Evolutionary conservation across 2,797 vertebrate genomes (phyloP).

Genomic region (Pipistrellus pipistrellus): DNA sequence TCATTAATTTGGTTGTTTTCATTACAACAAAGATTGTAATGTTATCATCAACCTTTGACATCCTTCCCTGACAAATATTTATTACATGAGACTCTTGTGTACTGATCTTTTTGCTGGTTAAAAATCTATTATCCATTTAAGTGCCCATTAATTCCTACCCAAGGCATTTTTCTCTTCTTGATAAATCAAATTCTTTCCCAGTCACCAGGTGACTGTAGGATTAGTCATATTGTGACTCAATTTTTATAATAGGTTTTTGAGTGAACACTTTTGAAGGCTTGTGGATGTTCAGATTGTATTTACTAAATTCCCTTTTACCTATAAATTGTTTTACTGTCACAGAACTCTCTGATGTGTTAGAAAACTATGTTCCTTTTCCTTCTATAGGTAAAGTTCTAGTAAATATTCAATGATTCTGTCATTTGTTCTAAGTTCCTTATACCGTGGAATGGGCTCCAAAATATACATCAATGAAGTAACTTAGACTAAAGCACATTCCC

Average conservation of each 20-base stretch:
- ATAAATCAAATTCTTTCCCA: not conserved
- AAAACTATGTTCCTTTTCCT: not conserved
- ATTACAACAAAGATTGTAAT: not conserved
- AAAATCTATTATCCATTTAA: not conserved
- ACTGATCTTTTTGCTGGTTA: not conserved
- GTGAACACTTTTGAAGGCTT: not conserved
- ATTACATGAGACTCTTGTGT: not conserved
- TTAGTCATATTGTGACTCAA: not conserved
- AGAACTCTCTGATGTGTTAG: not conserved
- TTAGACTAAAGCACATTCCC: not conserved
- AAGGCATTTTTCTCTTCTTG: not conserved
- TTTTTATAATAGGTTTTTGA: not conserved
- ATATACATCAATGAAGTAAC: not conserved
- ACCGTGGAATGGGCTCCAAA: not conserved
- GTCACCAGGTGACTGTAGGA: not conserved
- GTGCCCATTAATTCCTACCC: not conserved
- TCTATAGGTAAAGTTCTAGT: not conserved
- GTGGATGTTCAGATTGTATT: not conserved
- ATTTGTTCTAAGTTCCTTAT: not conserved
- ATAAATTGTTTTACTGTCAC: not conserved
- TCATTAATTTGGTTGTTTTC: slow-evolving; percentile 19
- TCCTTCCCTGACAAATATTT: not conserved
- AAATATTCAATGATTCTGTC: not conserved
- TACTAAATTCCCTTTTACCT: not conserved
- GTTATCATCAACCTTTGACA: not conserved